A percentile compares a stretch with the other conserved stretches of the same genome.
Conservation (phyloP, 2,113 vertebrate genomes). For the Anguilla rostrata region DNA sequence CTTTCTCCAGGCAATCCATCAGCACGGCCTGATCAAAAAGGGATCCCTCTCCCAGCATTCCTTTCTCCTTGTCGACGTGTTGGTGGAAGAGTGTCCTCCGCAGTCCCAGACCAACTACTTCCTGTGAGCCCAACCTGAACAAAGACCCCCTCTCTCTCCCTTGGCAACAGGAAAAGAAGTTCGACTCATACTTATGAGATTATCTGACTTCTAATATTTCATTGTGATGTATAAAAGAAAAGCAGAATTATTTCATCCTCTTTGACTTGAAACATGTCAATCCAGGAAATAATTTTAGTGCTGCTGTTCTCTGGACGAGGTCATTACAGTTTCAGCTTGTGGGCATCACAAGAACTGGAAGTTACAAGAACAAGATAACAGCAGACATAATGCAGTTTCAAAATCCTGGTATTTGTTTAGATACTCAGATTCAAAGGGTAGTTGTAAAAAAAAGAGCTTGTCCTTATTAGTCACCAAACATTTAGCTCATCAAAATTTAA, state of each 20-base stretch:
- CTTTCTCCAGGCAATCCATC: neutral
- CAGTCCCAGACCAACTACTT: neutral
- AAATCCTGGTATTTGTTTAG: too few relatives aligned
- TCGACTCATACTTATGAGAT: neutral
- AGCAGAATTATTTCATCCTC: neutral
- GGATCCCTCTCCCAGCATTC: neutral
- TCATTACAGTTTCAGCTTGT: neutral
- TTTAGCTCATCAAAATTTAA: neutral
- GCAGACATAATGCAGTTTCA: neutral
- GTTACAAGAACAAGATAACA: neutral
- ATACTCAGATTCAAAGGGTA: neutral
- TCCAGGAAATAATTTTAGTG: neutral
- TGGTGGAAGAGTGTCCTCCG: neutral
- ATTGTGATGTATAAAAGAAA: neutral
- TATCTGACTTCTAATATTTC: conserved; percentile 7
- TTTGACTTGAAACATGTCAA: neutral
- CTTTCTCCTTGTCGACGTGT: neutral
- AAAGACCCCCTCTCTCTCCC: neutral
- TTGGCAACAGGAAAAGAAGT: neutral
- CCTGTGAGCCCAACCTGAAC: neutral
- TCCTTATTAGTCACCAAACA: neutral
- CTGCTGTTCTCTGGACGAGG: neutral
- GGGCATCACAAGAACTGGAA: neutral
- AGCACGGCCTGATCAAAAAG: conserved; percentile 1
- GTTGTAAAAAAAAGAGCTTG: neutral